A percentile compares a stretch with the other conserved stretches of the same genome.
These are phyloP conservation scores for Pungitius pungitius DNA, from an alignment of 2,113 vertebrate genomes.

Conservation along the genomic window DNA sequence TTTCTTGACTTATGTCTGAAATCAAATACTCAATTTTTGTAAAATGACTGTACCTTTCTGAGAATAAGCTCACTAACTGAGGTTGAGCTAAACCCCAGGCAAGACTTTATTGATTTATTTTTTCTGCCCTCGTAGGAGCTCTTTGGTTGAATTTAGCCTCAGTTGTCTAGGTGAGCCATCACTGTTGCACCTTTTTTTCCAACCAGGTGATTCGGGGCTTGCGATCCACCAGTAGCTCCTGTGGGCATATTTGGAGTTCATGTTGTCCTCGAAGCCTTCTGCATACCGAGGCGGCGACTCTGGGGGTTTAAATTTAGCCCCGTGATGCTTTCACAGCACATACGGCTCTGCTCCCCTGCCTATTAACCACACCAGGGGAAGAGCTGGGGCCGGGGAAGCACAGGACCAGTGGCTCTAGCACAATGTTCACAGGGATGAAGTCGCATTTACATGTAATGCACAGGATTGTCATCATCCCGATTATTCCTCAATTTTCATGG, in stretches of 20 bases:
- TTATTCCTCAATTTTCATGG: not conserved
- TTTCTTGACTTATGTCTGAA: not conserved
- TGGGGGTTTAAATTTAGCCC: slow-evolving; percentile 83
- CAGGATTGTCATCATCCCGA: slow-evolving; percentile 11
- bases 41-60: not conserved
- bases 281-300: slow-evolving; percentile 73
- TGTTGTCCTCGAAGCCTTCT: slow-evolving; percentile 78
- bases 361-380: slow-evolving; percentile 53
- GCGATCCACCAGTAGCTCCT: slow-evolving; percentile 38
- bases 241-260: slow-evolving; percentile 81
- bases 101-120: not conserved
- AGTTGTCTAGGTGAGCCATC: slow-evolving; percentile 38
- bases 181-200: slow-evolving; percentile 34
- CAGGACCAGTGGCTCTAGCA: slow-evolving; percentile 65
- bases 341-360: slow-evolving; percentile 71
- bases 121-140: not conserved
- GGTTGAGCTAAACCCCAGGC: not conserved
- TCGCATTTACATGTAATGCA: slow-evolving; percentile 53
- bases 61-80: not conserved
- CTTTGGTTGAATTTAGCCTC: not conserved
- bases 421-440: slow-evolving; percentile 75
- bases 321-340: slow-evolving; percentile 80
- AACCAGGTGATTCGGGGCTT: slow-evolving; percentile 33
- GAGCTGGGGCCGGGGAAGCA: slow-evolving; percentile 58
- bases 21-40: not conserved